A percentile compares a stretch with the other conserved stretches of the same genome.
Evolutionary conservation across 2,888 invertebrate species (phyloP).

Genomic region (Amaurobius ferox): DNA sequence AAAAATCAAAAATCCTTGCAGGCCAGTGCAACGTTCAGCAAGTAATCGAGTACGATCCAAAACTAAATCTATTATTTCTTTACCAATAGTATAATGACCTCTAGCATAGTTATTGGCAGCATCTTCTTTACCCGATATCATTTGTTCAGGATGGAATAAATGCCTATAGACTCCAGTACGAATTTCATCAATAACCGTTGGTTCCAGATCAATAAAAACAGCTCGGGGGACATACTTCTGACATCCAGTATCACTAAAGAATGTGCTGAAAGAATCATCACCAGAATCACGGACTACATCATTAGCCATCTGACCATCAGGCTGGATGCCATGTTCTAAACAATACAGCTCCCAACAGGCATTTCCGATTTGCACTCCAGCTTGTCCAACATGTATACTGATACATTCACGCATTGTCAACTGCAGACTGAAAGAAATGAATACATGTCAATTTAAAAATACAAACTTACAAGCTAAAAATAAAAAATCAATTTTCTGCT

Average conservation of each 20-base stretch:
- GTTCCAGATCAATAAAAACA: constrained; percentile 61
- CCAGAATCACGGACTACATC: constrained; percentile 36
- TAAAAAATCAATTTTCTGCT: too few relatives aligned
- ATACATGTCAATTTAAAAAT: too few relatives aligned
- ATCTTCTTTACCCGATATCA: constrained; percentile 97
- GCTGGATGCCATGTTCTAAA: constrained; percentile 80
- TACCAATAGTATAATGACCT: constrained; percentile 97
- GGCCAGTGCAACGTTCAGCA: constrained; percentile 79
- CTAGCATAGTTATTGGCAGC: constrained; percentile 98
- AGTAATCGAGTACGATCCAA: constrained; percentile 81
- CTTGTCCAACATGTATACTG: constrained; percentile 79
- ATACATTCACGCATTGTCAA: constrained; percentile 78
- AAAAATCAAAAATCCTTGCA: constrained; percentile 89
- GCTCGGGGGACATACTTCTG: constrained; percentile 61
- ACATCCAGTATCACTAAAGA: constrained; percentile 67
- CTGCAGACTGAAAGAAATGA: neutral
- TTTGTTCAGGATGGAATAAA: constrained; percentile 97
- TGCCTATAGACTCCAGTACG: constrained; percentile 85
- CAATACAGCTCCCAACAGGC: constrained; percentile 77
- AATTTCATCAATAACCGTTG: constrained; percentile 75
- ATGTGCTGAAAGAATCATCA: constrained; percentile 65
- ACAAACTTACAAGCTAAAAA: too few relatives aligned
- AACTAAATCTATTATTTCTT: constrained; percentile 85
- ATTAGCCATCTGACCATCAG: constrained; percentile 81
- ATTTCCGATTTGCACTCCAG: constrained; percentile 80